Evolutionary conservation across 2,888 invertebrate species (phyloP).

Genomic region (Nycteola revayana): DNA sequence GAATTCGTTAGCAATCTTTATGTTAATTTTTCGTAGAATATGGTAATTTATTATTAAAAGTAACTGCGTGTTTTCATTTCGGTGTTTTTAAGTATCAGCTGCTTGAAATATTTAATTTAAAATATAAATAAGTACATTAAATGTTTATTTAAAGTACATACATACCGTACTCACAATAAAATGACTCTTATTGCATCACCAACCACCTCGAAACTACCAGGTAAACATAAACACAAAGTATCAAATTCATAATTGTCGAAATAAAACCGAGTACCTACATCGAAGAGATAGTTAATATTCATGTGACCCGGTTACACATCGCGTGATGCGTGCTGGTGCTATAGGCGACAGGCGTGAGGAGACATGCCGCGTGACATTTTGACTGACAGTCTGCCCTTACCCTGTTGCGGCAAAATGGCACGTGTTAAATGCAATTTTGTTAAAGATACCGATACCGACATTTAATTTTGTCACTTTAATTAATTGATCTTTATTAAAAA

Average conservation of each 20-base stretch:
- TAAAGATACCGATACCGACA: too few species aligned
- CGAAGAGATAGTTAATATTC: conserved; percentile 5
- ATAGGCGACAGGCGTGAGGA: conserved; percentile 47
- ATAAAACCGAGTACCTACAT: conserved; percentile 15
- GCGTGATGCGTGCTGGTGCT: conserved; percentile 31
- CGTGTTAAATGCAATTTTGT: too few species aligned
- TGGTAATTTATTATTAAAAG: conserved; percentile 3
- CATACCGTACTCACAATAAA: too few species aligned
- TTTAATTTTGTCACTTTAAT: too few species aligned
- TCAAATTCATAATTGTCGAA: conserved; percentile 6
- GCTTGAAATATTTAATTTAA: too few species aligned
- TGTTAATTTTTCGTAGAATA: too few species aligned
- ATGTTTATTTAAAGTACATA: too few species aligned
- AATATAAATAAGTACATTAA: too few species aligned
- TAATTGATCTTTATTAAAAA: too few species aligned
- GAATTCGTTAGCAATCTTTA: background rate
- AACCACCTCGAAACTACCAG: conserved; percentile 10
- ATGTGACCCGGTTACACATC: conserved; percentile 33
- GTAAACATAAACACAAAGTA: conserved; percentile 14
- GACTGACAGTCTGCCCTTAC: conserved; percentile 25
- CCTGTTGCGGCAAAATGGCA: conserved; percentile 3
- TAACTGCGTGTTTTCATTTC: too few species aligned
- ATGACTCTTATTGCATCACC: too few species aligned
- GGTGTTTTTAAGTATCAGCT: too few species aligned
- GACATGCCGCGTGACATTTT: conserved; percentile 32